phyloP scores from a whole-genome alignment of 2,797 vertebrate genomes.

The Lepus oiostolus region DNA sequence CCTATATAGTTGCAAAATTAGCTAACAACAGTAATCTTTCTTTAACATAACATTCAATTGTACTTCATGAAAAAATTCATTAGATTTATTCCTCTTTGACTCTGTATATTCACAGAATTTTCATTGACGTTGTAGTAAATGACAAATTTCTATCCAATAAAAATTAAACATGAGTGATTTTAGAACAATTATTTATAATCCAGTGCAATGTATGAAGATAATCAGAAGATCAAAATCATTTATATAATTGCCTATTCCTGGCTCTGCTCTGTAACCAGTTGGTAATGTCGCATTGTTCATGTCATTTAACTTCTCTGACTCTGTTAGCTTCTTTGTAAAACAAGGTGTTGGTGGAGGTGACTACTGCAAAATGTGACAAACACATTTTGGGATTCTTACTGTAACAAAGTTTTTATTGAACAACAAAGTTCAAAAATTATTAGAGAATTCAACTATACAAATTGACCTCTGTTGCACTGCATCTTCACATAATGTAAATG shows the following conservation, averaged over 20 bases:
- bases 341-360: not conserved
- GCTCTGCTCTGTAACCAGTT: conserved; percentile 8
- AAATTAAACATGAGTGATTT: conserved; percentile 76
- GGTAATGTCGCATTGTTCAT: conserved; percentile 21
- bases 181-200: conserved; percentile 73
- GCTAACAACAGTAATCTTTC: conserved; percentile 76
- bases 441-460: not conserved
- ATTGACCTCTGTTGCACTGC: not conserved
- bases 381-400: not conserved
- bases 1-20: conserved; percentile 80
- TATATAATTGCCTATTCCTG: conserved; percentile 15
- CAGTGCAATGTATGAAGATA: conserved; percentile 57
- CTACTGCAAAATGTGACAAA: not conserved
- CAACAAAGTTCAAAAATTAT: not conserved
- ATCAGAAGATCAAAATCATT: conserved; percentile 63
- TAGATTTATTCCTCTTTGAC: conserved; percentile 73
- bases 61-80: conserved; percentile 66
- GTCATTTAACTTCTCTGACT: conserved; percentile 47
- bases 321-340: conserved; percentile 16
- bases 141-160: conserved; percentile 68
- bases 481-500: not conserved
- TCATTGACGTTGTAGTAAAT: conserved; percentile 77
- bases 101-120: conserved; percentile 72
- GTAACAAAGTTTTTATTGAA: not conserved
- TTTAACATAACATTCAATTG: conserved; percentile 69